Percentiles rank a stretch among this genome's conserved stretches.
These are phyloP conservation scores for Epinotia brunnichana DNA, from an alignment of 2,888 invertebrate genomes.

Conservation along the genomic window DNA sequence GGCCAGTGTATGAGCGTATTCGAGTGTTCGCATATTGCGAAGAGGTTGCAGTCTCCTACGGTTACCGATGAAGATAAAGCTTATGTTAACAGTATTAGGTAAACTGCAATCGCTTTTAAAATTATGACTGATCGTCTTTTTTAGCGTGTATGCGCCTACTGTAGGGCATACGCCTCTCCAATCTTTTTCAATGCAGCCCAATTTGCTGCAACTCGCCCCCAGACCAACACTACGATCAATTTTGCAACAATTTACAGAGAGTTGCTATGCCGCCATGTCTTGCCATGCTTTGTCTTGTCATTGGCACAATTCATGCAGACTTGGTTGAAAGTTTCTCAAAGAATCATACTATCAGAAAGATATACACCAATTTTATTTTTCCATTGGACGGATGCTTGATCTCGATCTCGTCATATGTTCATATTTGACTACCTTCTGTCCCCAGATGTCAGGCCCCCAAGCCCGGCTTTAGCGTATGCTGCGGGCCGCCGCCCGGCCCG, in stretches of 20 bases:
- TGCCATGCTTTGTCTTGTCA: too few species aligned
- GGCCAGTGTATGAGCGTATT: conserved; percentile 33
- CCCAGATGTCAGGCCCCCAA: conserved; percentile 5
- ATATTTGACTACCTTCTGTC: neutral
- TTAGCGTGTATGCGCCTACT: too few species aligned
- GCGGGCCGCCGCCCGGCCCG: conserved; percentile 23
- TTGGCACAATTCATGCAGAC: neutral
- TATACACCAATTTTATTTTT: neutral
- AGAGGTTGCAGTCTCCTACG: conserved; percentile 25
- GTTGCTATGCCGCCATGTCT: neutral
- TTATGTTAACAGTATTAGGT: conserved; percentile 52
- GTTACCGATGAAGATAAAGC: conserved; percentile 34
- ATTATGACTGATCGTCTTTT: neutral
- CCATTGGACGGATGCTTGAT: neutral
- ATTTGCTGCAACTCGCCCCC: too few species aligned
- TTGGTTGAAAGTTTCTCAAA: neutral
- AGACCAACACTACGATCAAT: too few species aligned
- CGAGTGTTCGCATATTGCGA: conserved; percentile 19
- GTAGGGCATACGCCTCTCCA: too few species aligned
- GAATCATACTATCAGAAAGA: neutral
- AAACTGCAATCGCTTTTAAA: neutral
- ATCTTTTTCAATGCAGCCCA: too few species aligned
- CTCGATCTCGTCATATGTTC: neutral
- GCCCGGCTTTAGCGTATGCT: conserved; percentile 18
- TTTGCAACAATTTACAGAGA: neutral